These are phyloP conservation scores for Neria commutata DNA, from an alignment of 2,888 invertebrate genomes.

Conservation along the genomic window DNA sequence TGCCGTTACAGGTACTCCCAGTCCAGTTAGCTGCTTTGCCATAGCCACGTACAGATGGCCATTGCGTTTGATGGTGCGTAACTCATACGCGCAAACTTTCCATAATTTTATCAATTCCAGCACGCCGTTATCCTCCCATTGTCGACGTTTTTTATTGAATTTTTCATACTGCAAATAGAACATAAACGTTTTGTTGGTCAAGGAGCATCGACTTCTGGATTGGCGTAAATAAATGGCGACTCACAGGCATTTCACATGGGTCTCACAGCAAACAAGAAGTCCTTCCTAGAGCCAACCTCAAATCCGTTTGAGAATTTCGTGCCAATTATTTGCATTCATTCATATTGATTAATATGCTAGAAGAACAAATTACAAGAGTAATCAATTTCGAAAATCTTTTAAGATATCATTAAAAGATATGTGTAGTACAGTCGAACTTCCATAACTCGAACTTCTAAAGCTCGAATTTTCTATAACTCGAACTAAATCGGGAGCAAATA, in stretches of 20 bases:
- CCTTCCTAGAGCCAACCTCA: not conserved
- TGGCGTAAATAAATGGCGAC: conserved; percentile 29
- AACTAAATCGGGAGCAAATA: too few species aligned
- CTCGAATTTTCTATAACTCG: too few species aligned
- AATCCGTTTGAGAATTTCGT: not conserved
- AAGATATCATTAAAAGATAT: too few species aligned
- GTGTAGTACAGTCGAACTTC: too few species aligned
- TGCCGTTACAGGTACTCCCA: conserved; percentile 59
- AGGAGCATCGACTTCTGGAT: not conserved
- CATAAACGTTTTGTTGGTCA: not conserved
- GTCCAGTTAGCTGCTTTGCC: conserved; percentile 60
- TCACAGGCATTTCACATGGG: conserved; percentile 60
- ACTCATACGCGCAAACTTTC: conserved; percentile 61
- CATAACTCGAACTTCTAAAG: too few species aligned
- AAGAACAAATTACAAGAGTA: too few species aligned
- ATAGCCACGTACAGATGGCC: conserved; percentile 61
- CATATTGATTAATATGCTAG: too few species aligned
- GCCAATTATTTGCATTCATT: too few species aligned
- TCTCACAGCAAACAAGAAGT: conserved; percentile 47
- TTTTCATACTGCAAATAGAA: conserved; percentile 54
- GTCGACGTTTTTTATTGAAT: conserved; percentile 61
- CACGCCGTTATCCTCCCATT: conserved; percentile 61
- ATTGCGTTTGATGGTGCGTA: conserved; percentile 61
- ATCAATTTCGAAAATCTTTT: too few species aligned
- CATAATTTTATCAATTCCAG: conserved; percentile 59